Conservation (phyloP, 2,888 invertebrate species). For the Tetranychus truncatus region DNA sequence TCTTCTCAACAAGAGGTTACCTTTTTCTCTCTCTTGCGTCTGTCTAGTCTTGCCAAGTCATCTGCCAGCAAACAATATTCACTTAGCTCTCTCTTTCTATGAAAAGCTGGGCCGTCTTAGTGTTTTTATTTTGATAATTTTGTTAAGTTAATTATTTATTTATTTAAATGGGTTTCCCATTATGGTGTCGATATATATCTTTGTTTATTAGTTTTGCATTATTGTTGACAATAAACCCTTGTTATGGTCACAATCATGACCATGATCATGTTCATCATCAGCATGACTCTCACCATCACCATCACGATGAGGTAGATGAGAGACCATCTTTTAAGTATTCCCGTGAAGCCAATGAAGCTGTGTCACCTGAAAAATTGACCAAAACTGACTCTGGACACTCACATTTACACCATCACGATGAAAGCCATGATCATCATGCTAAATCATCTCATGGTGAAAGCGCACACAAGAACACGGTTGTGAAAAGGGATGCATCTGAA, state of each 20-base stretch:
- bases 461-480: not conserved
- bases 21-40: too few relatives aligned
- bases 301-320: not conserved
- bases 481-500: not conserved
- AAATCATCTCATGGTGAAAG: not conserved
- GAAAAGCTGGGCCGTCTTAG: not conserved
- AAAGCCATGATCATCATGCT: not conserved
- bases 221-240: not conserved
- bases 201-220: not conserved
- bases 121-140: not conserved
- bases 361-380: too few relatives aligned
- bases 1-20: too few relatives aligned
- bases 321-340: not conserved
- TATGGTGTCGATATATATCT: not conserved
- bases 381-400: not conserved
- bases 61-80: too few relatives aligned
- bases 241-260: conserved; percentile 1
- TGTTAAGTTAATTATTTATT: not conserved
- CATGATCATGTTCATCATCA: not conserved
- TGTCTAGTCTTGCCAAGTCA: too few relatives aligned
- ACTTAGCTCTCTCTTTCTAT: too few relatives aligned
- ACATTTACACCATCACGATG: not conserved
- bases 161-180: not conserved
- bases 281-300: not conserved
- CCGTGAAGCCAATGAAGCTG: conserved; percentile 5